Percentiles rank a stretch among this genome's conserved stretches.
Evolutionary conservation across 2,888 invertebrate species (phyloP).

Genomic region (Coelinius sp.): DNA sequence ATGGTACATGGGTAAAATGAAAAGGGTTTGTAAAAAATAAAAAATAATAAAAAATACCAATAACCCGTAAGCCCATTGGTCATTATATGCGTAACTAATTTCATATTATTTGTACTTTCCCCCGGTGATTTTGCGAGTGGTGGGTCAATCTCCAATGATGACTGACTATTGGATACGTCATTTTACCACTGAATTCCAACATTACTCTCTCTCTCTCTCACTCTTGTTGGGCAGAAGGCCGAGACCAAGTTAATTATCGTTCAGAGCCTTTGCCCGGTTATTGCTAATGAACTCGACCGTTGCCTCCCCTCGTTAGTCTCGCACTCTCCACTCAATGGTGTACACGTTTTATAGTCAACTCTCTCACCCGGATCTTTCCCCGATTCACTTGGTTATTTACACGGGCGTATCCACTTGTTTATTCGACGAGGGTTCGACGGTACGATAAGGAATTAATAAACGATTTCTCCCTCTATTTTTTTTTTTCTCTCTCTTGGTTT

Average conservation of each 20-base stretch:
- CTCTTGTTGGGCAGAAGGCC: constrained; percentile 10
- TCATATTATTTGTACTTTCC: background rate
- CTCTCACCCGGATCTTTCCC: background rate
- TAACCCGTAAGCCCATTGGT: too few species aligned
- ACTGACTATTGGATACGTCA: constrained; percentile 43
- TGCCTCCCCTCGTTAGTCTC: constrained; percentile 47
- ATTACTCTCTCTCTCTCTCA: background rate
- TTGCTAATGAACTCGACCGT: constrained; percentile 55
- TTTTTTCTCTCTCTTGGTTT: background rate
- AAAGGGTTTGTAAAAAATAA: background rate
- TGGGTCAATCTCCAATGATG: too few species aligned
- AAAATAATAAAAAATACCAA: background rate
- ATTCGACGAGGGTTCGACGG: constrained; percentile 20
- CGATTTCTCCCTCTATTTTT: constrained; percentile 48
- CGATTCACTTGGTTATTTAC: constrained; percentile 27
- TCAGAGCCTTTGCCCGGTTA: constrained; percentile 51
- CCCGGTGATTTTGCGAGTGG: background rate
- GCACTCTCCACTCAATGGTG: constrained; percentile 31
- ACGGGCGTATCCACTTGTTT: constrained; percentile 30
- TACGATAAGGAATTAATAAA: constrained; percentile 43
- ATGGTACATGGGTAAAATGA: background rate
- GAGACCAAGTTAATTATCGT: constrained; percentile 57
- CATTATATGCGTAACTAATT: constrained; percentile 7
- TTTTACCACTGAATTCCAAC: constrained; percentile 49
- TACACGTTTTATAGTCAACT: constrained; percentile 9